phyloP scores from a whole-genome alignment of 2,113 vertebrate species.

The Jacana jacana region DNA sequence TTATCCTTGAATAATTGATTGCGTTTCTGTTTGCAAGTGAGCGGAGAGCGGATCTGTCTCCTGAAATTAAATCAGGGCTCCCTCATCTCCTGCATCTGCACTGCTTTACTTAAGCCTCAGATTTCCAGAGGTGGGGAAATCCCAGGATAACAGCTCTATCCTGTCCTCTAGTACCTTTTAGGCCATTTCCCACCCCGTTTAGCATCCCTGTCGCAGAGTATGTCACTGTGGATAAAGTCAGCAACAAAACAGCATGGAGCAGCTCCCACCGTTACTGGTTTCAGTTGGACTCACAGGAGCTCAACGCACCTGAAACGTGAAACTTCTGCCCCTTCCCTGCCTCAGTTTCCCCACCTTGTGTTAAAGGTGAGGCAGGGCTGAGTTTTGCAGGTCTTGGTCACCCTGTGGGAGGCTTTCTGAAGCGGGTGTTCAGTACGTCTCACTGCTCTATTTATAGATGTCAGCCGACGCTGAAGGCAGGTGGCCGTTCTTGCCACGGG shows the following conservation, averaged over 20 bases:
- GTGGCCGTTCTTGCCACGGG: neutral
- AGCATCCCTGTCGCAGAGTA: neutral
- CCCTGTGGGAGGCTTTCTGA: neutral
- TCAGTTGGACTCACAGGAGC: neutral
- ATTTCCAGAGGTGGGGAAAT: neutral
- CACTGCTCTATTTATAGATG: neutral
- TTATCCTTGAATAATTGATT: conserved; percentile 15
- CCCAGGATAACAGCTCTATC: neutral
- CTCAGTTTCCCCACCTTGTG: neutral
- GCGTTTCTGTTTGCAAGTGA: neutral
- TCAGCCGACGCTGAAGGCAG: neutral
- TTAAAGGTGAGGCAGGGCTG: neutral
- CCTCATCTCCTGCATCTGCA: neutral
- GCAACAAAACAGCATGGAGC: neutral
- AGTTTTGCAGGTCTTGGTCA: neutral
- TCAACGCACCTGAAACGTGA: neutral
- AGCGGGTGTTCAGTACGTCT: neutral
- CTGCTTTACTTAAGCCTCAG: neutral
- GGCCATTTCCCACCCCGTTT: neutral
- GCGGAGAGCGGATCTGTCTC: neutral
- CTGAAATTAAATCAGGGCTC: neutral
- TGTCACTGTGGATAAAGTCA: neutral
- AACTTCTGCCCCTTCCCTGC: neutral
- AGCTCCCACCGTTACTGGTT: accelerated
- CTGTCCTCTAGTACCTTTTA: neutral